Percentiles rank a stretch among this genome's conserved stretches.
phyloP scores from a whole-genome alignment of 2,113 vertebrate species.

The Brachypteracias leptosomus region DNA sequence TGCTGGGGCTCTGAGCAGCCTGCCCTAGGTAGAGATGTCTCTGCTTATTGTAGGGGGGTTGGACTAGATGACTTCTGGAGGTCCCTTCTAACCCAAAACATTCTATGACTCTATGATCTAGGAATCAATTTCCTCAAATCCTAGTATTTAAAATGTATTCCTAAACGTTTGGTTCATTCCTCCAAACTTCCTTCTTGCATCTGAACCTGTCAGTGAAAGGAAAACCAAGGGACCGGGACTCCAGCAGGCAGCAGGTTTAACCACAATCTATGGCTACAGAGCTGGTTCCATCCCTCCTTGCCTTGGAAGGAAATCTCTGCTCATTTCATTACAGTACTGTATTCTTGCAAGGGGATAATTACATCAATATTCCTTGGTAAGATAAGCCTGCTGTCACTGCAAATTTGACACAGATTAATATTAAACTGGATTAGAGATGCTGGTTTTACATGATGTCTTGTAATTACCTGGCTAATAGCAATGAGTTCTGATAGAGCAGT shows the following conservation, averaged over 20 bases:
- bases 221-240: neutral
- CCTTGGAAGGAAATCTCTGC: neutral
- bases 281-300: neutral
- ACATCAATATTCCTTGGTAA: neutral
- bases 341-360: neutral
- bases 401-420: conserved; percentile 23
- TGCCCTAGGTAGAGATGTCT: too few species aligned
- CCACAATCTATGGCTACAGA: too few species aligned
- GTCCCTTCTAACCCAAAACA: too few species aligned
- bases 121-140: neutral
- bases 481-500: neutral
- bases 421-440: neutral
- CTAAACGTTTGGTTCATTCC: neutral
- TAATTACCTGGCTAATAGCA: conserved; percentile 8
- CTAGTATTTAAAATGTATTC: neutral
- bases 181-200: neutral
- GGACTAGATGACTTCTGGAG: too few species aligned
- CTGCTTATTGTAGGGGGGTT: too few species aligned
- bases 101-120: too few species aligned
- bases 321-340: neutral
- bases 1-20: too few species aligned
- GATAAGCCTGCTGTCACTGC: neutral
- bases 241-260: neutral
- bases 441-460: neutral
- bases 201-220: neutral